Conservation (phyloP, 2,888 invertebrate species). For the Epinotia bilunana region DNA sequence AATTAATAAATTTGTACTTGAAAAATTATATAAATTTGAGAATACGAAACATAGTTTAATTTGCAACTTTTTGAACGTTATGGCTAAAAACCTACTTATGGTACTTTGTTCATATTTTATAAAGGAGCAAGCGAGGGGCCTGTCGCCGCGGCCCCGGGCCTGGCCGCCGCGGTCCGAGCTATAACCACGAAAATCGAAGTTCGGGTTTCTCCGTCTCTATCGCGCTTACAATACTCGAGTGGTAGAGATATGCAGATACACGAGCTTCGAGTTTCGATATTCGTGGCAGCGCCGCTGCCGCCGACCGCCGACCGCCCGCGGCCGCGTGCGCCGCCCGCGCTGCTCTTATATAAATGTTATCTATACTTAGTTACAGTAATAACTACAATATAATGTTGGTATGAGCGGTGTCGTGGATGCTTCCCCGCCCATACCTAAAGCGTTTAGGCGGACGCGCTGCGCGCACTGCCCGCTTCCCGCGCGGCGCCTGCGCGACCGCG, state of each 20-base stretch:
- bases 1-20: conserved; percentile 81
- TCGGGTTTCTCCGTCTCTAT: no score
- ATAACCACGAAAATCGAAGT: no score
- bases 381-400: conserved; percentile 83
- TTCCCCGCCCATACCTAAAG: conserved; percentile 84
- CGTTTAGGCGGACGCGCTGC: conserved; percentile 77
- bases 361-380: conserved; percentile 79
- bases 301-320: not conserved
- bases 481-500: conserved; percentile 54
- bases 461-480: conserved; percentile 71
- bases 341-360: conserved; percentile 69
- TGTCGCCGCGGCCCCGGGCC: conserved; percentile 52
- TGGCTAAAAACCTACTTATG: conserved; percentile 77
- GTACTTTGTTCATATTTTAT: conserved; percentile 76
- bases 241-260: no score
- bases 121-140: conserved; percentile 59
- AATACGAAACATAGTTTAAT: conserved; percentile 69
- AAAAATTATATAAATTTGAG: conserved; percentile 70
- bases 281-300: no score
- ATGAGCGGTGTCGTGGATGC: conserved; percentile 84
- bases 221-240: no score
- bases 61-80: conserved; percentile 69
- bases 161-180: no score
- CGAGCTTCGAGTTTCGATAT: no score
- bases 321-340: conserved; percentile 48